phyloP scores from a whole-genome alignment of 2,797 vertebrate genomes.

The Strix occidentalis region DNA sequence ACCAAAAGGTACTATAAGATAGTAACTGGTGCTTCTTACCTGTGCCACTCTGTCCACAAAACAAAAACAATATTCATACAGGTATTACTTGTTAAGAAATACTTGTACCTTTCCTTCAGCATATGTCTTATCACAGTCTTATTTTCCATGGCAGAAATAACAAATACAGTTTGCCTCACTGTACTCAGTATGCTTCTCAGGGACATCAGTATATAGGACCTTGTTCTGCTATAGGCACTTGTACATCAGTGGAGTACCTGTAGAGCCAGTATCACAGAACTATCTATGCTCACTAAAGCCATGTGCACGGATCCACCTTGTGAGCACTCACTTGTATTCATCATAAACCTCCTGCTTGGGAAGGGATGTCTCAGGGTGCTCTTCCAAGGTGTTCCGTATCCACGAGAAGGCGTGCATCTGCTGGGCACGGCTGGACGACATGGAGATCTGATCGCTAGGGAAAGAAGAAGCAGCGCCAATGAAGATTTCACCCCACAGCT shows the following conservation, averaged over 20 bases:
- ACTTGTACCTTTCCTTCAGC: neutral
- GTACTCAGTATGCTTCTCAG: neutral
- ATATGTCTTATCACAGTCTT: too few species aligned
- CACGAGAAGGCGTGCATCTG: slow-evolving; percentile 97
- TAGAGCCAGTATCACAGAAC: neutral
- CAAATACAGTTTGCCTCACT: neutral
- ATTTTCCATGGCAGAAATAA: neutral
- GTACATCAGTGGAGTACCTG: neutral
- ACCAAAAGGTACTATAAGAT: neutral
- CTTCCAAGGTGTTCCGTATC: slow-evolving; percentile 96
- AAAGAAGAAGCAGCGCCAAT: neutral
- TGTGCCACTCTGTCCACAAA: neutral
- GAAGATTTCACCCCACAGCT: neutral
- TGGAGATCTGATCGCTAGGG: slow-evolving; percentile 88
- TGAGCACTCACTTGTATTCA: slow-evolving; percentile 93
- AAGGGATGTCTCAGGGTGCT: slow-evolving; percentile 96
- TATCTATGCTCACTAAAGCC: neutral
- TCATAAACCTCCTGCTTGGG: slow-evolving; percentile 99
- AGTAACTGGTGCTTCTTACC: neutral
- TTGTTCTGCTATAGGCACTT: neutral
- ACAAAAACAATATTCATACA: neutral
- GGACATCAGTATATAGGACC: fast-evolving
- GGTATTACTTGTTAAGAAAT: neutral
- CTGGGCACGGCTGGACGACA: slow-evolving; percentile 95
- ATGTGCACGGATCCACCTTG: fast-evolving